phyloP scores from a whole-genome alignment of 2,888 invertebrate species.

The Atrina japonica region DNA sequence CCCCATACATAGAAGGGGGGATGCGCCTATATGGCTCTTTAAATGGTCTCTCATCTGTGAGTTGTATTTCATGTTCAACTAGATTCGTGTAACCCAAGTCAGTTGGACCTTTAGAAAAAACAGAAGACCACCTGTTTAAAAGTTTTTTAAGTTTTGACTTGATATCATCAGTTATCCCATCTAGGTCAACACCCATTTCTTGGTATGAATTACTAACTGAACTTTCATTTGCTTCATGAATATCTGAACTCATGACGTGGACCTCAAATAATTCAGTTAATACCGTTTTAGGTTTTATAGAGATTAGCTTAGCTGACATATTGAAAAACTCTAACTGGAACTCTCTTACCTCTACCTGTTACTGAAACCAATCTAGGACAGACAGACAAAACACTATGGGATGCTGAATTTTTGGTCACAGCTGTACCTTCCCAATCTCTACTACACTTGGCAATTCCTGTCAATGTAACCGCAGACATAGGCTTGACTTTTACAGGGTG shows the following conservation, averaged over 20 bases:
- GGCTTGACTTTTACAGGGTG: constrained; percentile 16
- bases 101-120: constrained; percentile 25
- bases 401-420: constrained; percentile 20
- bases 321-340: constrained; percentile 34
- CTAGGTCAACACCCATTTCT: not conserved
- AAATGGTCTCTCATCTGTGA: constrained; percentile 21
- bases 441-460: constrained; percentile 18
- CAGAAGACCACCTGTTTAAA: not conserved
- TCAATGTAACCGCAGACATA: constrained; percentile 12
- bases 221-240: constrained; percentile 5
- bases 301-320: constrained; percentile 32
- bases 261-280: constrained; percentile 18
- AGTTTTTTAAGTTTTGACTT: not conserved
- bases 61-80: constrained; percentile 26
- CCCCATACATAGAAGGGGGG: no score
- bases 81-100: constrained; percentile 25
- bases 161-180: constrained; percentile 4
- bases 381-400: constrained; percentile 2
- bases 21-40: no score
- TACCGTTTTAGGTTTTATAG: constrained; percentile 21
- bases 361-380: constrained; percentile 18
- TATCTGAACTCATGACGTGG: constrained; percentile 25
- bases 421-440: not conserved
- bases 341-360: not conserved
- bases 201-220: not conserved